Conservation (phyloP, 2,888 invertebrate genomes). For the Calliopum simillimum region DNA sequence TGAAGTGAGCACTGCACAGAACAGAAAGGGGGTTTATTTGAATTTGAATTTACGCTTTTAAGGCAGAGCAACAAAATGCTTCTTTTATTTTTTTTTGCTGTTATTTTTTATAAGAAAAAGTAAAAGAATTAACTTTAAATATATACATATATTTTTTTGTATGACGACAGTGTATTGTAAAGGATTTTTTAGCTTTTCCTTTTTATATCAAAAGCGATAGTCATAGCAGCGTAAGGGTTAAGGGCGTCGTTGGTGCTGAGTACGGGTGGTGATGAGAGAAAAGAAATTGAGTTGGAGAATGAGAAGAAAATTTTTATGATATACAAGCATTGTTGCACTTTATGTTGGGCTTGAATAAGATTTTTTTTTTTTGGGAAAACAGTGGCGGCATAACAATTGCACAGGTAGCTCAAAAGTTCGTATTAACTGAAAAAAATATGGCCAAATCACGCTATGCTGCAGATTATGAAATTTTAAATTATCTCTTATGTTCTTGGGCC, state of each 20-base stretch:
- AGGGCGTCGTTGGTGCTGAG: background rate
- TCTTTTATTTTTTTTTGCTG: background rate
- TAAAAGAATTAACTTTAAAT: slow-evolving; percentile 22
- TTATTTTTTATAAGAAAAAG: background rate
- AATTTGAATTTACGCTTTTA: background rate
- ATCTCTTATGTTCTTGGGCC: too few relatives aligned
- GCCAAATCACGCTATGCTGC: too few relatives aligned
- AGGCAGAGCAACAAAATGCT: slow-evolving; percentile 2
- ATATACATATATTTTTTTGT: background rate
- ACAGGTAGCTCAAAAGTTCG: too few relatives aligned
- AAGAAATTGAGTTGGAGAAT: too few relatives aligned
- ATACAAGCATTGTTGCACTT: too few relatives aligned
- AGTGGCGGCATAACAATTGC: too few relatives aligned
- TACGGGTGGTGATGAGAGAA: too few relatives aligned
- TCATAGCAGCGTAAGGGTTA: background rate
- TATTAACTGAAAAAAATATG: too few relatives aligned
- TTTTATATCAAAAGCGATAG: background rate
- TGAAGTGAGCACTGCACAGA: background rate
- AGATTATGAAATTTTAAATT: too few relatives aligned
- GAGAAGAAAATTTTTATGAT: too few relatives aligned
- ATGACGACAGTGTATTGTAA: background rate
- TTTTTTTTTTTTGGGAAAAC: too few relatives aligned
- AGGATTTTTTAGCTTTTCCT: background rate
- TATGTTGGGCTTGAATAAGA: too few relatives aligned
- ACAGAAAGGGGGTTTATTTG: slow-evolving; percentile 14